Evolutionary conservation across 1,140 invertebrate genomes (phyloP), one percentile per base, ranked within the genome.

Genomic region (Drosophila sulfurigaster): DNA sequence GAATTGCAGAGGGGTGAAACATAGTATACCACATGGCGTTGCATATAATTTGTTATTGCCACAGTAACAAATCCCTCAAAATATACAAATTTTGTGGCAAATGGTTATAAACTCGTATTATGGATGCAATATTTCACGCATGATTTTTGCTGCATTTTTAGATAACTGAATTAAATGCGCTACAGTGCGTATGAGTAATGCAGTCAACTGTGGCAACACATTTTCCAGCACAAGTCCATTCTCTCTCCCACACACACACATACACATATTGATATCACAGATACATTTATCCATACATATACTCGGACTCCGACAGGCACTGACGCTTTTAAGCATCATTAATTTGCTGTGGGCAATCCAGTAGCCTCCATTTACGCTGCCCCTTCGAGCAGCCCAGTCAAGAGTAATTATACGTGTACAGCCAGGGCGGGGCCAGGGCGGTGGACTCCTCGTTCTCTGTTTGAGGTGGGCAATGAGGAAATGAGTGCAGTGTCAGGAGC

Each of bases 151-250:
- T 65, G 72, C 69, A 46, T 65, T 66, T 48, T 35, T 48, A 25
- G 49, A 65, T 57, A 79, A 76, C 60, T 69, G 69, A 77, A 78
- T 83, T 80, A 87, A 83, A 71, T 80, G 83, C 63, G 73, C 76
- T 68, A 78, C 83, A 51, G 46, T 74, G 80, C 83, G 77, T 82
- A 87, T 87, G 82, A 79, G 76, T 79, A 82, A 87, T 88, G 72
- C 83, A 88, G 79, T 75, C 69, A 70, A 64, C 67, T 65, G 63
- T 72, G 65, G 71, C 59, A 60, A 43, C 49, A 64, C 49, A 67
- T 60, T 56, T 72, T 67, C 54, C 62, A 35, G 57, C 51, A 57
- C 35, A 41, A 10, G 38, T 41, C 38, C 38, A 41, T 10, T 41
- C 11, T 5, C 41, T 5, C 41, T 13, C 5, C n/a, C n/a, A 43